Evolutionary conservation across 2,113 vertebrate genomes (phyloP).

Genomic region (Hemiscyllium ocellatum): DNA sequence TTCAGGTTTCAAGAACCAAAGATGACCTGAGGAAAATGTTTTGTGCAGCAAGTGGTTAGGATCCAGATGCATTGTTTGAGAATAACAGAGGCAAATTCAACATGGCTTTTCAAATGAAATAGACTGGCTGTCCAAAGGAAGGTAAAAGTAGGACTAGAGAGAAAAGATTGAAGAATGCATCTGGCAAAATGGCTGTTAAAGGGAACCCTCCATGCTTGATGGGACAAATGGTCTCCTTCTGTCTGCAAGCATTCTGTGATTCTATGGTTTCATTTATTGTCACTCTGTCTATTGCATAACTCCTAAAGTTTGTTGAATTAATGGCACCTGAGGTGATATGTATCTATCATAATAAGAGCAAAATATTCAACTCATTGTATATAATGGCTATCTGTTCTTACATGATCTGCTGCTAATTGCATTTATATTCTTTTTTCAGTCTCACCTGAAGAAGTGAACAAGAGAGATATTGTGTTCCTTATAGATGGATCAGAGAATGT

Average conservation of each 20-base stretch:
- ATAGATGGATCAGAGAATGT: slow-evolving; percentile 86
- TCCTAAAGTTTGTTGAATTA: not conserved
- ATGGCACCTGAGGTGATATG: not conserved
- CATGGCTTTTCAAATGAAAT: no score
- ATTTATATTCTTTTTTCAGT: not conserved
- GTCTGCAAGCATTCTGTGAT: not conserved
- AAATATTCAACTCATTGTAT: not conserved
- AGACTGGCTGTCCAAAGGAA: not conserved
- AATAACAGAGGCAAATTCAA: not conserved
- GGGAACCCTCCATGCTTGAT: not conserved
- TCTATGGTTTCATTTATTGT: not conserved
- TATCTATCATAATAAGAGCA: not conserved
- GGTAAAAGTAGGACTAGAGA: no score
- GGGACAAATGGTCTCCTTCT: not conserved
- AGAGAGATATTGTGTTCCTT: slow-evolving; percentile 93
- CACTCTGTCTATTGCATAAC: not conserved
- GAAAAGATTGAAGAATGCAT: not conserved
- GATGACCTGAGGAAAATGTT: not conserved
- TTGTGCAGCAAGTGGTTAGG: not conserved
- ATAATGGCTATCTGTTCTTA: not conserved
- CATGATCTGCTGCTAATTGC: not conserved
- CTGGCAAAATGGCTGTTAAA: not conserved
- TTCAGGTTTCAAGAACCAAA: not conserved
- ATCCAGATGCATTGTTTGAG: not conserved
- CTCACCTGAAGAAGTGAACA: slow-evolving; percentile 56